A percentile compares a stretch with the other conserved stretches of the same genome.
Evolutionary conservation across 2,797 vertebrate species (phyloP).

Genomic region (Distichodus sexfasciatus): DNA sequence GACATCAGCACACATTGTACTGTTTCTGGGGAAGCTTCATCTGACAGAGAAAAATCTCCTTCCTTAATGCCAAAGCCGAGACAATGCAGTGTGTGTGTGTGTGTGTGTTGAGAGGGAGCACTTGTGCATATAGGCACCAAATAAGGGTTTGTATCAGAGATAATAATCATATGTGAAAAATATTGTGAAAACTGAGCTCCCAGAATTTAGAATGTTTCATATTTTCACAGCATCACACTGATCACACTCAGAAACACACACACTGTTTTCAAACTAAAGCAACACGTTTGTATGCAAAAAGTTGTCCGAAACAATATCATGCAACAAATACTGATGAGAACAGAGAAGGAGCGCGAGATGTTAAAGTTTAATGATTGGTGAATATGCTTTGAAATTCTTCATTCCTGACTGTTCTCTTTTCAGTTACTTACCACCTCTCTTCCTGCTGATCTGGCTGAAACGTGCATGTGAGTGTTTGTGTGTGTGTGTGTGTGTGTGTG

Average conservation of each 20-base stretch:
- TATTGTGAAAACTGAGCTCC: too few relatives aligned
- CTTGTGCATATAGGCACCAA: not conserved
- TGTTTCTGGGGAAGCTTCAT: conserved; percentile 67
- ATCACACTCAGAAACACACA: too few relatives aligned
- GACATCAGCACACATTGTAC: conserved; percentile 73
- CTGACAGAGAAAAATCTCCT: conserved; percentile 78
- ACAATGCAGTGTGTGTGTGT: conserved; percentile 30
- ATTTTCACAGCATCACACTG: too few relatives aligned
- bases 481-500: not conserved
- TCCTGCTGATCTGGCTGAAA: conserved; percentile 18
- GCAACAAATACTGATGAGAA: too few relatives aligned
- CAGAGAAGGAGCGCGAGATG: not conserved
- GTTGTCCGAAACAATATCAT: too few relatives aligned
- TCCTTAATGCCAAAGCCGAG: conserved; percentile 57
- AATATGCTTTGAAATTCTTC: conserved; percentile 21
- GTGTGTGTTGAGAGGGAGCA: not conserved
- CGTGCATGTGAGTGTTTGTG: not conserved
- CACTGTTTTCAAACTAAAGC: too few relatives aligned
- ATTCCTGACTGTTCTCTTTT: not conserved
- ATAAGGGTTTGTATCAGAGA: too few relatives aligned
- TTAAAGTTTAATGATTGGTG: conserved; percentile 19
- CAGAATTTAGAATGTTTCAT: too few relatives aligned
- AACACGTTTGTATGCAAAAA: too few relatives aligned
- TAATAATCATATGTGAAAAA: too few relatives aligned
- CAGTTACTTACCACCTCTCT: not conserved